A percentile compares a stretch with the other conserved stretches of the same genome.
phyloP scores from a whole-genome alignment of 2,888 invertebrate genomes.

The Sceliomorpha sp. region DNA sequence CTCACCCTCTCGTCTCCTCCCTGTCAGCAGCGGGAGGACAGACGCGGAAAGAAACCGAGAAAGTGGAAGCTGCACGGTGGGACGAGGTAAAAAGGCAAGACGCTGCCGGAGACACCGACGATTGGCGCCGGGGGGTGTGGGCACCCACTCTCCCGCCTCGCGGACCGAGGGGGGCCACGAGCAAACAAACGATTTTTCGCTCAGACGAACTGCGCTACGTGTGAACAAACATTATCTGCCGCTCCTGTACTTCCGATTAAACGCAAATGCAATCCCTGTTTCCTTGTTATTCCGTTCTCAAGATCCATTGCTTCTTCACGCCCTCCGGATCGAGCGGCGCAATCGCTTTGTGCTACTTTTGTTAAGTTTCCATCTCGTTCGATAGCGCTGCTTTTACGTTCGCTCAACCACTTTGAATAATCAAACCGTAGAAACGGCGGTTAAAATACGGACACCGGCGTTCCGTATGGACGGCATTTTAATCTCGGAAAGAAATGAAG shows the following conservation, averaged over 20 bases:
- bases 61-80: too few relatives aligned
- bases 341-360: slow-evolving; percentile 49
- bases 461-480: too few relatives aligned
- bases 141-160: too few relatives aligned
- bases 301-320: slow-evolving; percentile 42
- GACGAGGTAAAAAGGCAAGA: slow-evolving; percentile 22
- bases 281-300: slow-evolving; percentile 60
- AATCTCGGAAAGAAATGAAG: too few relatives aligned
- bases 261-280: slow-evolving; percentile 64
- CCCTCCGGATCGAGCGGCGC: slow-evolving; percentile 25
- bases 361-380: slow-evolving; percentile 34
- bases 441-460: too few relatives aligned
- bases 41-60: slow-evolving; percentile 20
- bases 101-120: slow-evolving; percentile 29
- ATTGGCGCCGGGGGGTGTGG: slow-evolving; percentile 24
- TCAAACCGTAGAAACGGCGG: too few relatives aligned
- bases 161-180: neutral
- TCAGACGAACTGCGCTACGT: slow-evolving; percentile 35
- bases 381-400: slow-evolving; percentile 33
- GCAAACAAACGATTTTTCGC: slow-evolving; percentile 52
- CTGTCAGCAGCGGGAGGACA: slow-evolving; percentile 9
- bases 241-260: slow-evolving; percentile 58
- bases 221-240: slow-evolving; percentile 49
- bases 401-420: too few relatives aligned
- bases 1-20: too few relatives aligned